phyloP scores from a whole-genome alignment of 2,113 vertebrate species.

The Cathartes aura region DNA sequence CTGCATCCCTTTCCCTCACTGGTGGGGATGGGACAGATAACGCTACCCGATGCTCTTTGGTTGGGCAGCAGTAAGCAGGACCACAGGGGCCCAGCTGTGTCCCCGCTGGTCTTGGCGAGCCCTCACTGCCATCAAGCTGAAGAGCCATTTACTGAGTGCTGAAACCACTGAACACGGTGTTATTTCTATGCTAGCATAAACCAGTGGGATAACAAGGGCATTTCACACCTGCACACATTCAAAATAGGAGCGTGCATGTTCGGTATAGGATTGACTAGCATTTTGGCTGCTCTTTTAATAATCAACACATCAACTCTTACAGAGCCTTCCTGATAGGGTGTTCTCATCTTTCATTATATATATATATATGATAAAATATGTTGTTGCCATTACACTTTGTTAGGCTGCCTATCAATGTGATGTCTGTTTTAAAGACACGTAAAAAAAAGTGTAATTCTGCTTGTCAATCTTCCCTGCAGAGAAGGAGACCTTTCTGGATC shows the following conservation, averaged over 20 bases:
- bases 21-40: not conserved
- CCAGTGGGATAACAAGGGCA: not conserved
- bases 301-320: not conserved
- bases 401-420: slow-evolving; percentile 32
- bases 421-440: slow-evolving; percentile 1
- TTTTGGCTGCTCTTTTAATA: slow-evolving; percentile 57
- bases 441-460: slow-evolving; percentile 13
- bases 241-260: not conserved
- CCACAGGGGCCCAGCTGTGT: not conserved
- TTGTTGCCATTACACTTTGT: slow-evolving; percentile 57
- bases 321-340: not conserved
- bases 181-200: not conserved
- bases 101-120: not conserved
- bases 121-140: not conserved
- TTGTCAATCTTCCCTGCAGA: slow-evolving; percentile 78
- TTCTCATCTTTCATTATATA: not conserved
- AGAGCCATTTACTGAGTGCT: not conserved
- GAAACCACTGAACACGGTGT: not conserved
- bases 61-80: not conserved
- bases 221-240: not conserved
- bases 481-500: slow-evolving; percentile 97
- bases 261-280: not conserved
- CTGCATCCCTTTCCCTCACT: accelerated
- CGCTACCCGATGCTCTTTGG: accelerated
- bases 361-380: slow-evolving; percentile 7